These are phyloP conservation scores for Drosophila chauvacae DNA, from an alignment of 1,140 invertebrate genomes.

Conservation along the genomic window DNA sequence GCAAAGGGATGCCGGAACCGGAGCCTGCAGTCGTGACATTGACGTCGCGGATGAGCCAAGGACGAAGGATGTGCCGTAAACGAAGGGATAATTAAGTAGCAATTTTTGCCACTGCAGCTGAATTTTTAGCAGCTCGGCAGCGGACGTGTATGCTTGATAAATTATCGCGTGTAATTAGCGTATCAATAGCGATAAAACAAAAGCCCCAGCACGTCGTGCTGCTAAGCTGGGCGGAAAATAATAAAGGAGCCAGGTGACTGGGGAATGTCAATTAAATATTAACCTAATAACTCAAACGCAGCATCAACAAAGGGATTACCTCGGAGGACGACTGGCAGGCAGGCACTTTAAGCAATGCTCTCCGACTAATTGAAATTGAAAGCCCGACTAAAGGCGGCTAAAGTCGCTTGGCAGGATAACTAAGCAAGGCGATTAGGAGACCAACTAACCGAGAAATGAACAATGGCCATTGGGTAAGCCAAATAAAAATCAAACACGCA, in stretches of 20 bases:
- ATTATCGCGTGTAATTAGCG: conserved; percentile 77
- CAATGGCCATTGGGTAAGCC: conserved; percentile 63
- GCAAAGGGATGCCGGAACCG: conserved; percentile 29
- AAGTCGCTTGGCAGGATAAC: conserved; percentile 27
- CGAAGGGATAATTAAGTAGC: conserved; percentile 72
- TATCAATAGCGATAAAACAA: conserved; percentile 69
- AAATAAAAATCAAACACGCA: conserved; percentile 73
- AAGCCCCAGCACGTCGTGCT: conserved; percentile 7
- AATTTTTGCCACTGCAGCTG: conserved; percentile 76
- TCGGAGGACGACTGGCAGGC: conserved; percentile 1
- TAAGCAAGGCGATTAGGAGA: conserved; percentile 72
- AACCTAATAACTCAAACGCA: conserved; percentile 49
- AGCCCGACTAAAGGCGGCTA: conserved; percentile 34
- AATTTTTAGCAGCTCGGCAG: conserved; percentile 64
- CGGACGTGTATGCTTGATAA: conserved; percentile 51
- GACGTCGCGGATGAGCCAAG: conserved; percentile 40
- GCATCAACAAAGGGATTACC: conserved; percentile 25
- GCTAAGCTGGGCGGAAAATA: conserved; percentile 20
- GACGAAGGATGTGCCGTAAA: conserved; percentile 4
- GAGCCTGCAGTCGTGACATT: conserved; percentile 71
- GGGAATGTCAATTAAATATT: conserved; percentile 64
- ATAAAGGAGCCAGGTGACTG: conserved; percentile 3
- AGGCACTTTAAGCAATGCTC: conserved; percentile 51
- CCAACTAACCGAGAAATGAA: conserved; percentile 79
- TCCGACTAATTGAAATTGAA: conserved; percentile 67